Base-by-base conservation (phyloP, 2,797 vertebrate genomes). In the Cyprinella venusta region DNA sequence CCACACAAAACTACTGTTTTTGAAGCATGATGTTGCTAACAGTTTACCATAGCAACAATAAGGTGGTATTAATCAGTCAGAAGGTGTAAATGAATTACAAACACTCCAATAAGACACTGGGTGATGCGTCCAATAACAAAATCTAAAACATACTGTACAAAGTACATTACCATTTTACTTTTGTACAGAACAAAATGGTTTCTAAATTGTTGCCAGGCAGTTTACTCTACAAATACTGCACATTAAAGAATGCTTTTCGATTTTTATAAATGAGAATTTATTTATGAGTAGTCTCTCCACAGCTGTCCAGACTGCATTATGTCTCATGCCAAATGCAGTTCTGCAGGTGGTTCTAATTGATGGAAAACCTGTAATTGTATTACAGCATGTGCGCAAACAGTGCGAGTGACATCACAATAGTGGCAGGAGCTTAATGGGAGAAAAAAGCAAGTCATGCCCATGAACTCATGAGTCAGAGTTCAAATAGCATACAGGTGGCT, bases 321-420 rank as follows among this genome's bases (percentile, higher is more conserved):
- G 70, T 42, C 33, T 52, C 42, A 38, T 40, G 56, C n/a, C 71
- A 48, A 8, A 56, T 70, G 72, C 45, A 68, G 52, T 38, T 7
- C 71, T 69, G 76, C 70, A 80, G 64, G 70, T 76, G 63, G 70
- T 54, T 59, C 54, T 80, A 50, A 76, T 12, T 83, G 81, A 72
- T 59, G 16, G 76, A 80, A 86, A 76, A 65, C 42, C 64, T 71
- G 30, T 80, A 83, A 80, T 80, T 83, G 85, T 56, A 69, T 86
- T 80, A 83, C 15, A 50, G 33, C 8, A 8, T 75, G 69, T 80
- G 70, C 61, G 67, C 45, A 74, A 61, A 64, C 52, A 59, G 38
- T 65, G 74, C 1, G 8, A 50, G n/a, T 38, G 74, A 71, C 54
- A 70, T 70, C 50, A 78, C 40, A 40, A 52, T 64, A 26, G 50